A percentile compares a stretch with the other conserved stretches of the same genome.
phyloP scores from a whole-genome alignment of 2,888 invertebrate genomes.

The Tipula confusa region DNA sequence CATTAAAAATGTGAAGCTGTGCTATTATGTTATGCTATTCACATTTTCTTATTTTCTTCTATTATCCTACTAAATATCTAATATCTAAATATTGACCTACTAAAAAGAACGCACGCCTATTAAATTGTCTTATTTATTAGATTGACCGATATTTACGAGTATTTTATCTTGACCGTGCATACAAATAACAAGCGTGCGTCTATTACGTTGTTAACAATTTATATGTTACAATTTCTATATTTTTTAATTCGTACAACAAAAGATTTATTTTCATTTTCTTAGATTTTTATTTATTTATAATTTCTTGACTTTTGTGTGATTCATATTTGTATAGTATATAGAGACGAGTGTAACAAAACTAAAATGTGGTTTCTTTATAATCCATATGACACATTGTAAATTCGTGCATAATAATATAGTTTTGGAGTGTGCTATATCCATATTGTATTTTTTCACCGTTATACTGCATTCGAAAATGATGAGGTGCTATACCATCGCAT shows the following conservation, averaged over 20 bases:
- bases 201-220: background rate
- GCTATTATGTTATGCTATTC: too few species aligned
- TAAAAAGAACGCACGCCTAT: background rate
- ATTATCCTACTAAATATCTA: too few species aligned
- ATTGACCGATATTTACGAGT: background rate
- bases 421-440: background rate
- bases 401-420: background rate
- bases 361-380: background rate
- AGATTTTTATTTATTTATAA: background rate
- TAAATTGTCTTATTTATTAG: background rate
- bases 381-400: background rate
- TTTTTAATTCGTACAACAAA: constrained; percentile 3
- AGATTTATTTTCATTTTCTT: background rate
- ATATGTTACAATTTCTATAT: background rate
- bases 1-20: too few species aligned
- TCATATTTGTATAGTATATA: background rate
- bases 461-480: background rate
- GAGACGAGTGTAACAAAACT: background rate
- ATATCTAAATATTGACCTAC: background rate
- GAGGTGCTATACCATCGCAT: background rate
- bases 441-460: background rate
- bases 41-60: too few species aligned
- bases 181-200: background rate
- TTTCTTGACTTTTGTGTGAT: background rate
- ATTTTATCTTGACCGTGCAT: background rate